Conservation (phyloP, 2,113 vertebrate species). For the Pelobates fuscus region DNA sequence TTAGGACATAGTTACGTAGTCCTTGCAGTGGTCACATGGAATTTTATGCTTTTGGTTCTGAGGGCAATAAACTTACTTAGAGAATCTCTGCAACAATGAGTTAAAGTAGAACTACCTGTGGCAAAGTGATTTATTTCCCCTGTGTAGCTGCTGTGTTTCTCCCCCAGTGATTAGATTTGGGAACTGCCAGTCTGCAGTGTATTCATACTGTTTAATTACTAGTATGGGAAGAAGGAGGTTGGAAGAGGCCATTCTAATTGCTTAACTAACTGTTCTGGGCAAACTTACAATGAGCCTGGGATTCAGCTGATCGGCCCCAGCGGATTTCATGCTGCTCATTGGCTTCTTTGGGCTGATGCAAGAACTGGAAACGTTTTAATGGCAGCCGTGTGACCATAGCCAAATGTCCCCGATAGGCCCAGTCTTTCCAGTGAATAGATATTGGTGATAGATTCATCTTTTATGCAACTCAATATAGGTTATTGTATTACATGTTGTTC, state of each 20-base stretch:
- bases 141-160: not conserved
- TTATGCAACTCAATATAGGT: too few species aligned
- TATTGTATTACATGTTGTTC: too few species aligned
- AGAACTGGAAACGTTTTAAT: constrained; percentile 34
- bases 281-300: constrained; percentile 10
- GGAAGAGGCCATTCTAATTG: constrained; percentile 33
- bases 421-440: too few species aligned
- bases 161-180: constrained; percentile 8
- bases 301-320: not conserved
- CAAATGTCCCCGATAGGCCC: not conserved
- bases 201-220: constrained; percentile 24
- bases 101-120: not conserved
- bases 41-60: too few species aligned
- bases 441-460: too few species aligned
- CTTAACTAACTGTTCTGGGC: constrained; percentile 17
- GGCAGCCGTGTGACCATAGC: not conserved
- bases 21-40: too few species aligned
- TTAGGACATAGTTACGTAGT: too few species aligned
- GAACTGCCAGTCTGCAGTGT: constrained; percentile 9
- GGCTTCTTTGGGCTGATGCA: constrained; percentile 38
- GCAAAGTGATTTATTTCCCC: constrained; percentile 26
- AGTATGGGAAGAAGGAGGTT: constrained; percentile 22
- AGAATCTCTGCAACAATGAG: not conserved
- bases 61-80: too few species aligned
- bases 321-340: not conserved